Percentiles rank a stretch among this genome's conserved stretches.
These are phyloP conservation scores for Psix sp. DNA, from an alignment of 1,140 invertebrate species.

Conservation along the genomic window DNA sequence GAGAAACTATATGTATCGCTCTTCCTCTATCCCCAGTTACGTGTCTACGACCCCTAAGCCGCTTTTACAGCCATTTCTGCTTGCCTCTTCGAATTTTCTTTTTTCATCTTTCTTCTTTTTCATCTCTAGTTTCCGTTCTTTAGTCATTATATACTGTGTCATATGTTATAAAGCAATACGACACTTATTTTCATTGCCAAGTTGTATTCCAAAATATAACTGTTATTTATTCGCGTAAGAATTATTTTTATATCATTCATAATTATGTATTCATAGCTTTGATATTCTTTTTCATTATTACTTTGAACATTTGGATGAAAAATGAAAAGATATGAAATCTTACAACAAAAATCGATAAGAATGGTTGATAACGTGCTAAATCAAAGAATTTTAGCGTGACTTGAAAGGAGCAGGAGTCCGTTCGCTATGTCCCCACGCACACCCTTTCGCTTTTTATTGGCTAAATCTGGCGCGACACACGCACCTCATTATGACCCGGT, in stretches of 20 bases:
- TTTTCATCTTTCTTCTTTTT: slow-evolving; percentile 54
- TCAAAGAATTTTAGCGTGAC: slow-evolving; percentile 32
- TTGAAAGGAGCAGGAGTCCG: slow-evolving; percentile 49
- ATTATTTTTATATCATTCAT: too few species aligned
- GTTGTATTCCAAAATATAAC: slow-evolving; percentile 16
- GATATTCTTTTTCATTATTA: too few species aligned
- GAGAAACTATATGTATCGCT: slow-evolving; percentile 69
- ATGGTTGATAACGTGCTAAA: slow-evolving; percentile 43
- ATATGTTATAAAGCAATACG: slow-evolving; percentile 39
- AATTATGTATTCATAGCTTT: too few species aligned
- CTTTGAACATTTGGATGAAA: too few species aligned
- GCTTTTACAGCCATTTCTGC: slow-evolving; percentile 59
- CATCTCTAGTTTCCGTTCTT: slow-evolving; percentile 36
- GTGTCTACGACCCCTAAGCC: slow-evolving; percentile 57
- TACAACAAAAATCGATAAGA: slow-evolving; percentile 17
- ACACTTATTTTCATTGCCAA: slow-evolving; percentile 27
- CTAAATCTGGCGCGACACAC: slow-evolving; percentile 74
- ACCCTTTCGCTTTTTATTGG: slow-evolving; percentile 67
- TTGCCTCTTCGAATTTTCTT: slow-evolving; percentile 53
- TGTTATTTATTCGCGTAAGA: slow-evolving; percentile 8
- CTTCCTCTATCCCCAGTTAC: slow-evolving; percentile 53
- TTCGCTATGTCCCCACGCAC: slow-evolving; percentile 45
- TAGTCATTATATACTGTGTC: slow-evolving; percentile 41
- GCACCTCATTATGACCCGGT: slow-evolving; percentile 71
- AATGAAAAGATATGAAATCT: slow-evolving; percentile 4